Conservation (phyloP, 2,888 invertebrate species). For the Xanthorhoe spadicearia region DNA sequence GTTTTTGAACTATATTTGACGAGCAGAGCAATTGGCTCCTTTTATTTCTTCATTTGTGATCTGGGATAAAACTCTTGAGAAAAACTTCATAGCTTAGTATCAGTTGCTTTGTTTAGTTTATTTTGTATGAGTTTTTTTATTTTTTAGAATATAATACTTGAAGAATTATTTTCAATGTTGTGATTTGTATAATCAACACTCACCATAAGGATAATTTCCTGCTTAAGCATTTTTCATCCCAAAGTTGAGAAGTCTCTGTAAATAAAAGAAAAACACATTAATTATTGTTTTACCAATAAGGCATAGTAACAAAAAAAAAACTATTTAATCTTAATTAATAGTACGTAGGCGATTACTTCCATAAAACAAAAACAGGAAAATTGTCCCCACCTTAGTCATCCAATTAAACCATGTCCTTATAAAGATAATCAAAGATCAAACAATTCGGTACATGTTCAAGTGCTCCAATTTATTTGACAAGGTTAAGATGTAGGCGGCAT, state of each 20-base stretch:
- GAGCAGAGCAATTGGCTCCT: background rate
- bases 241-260: conserved; percentile 55
- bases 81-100: too few relatives aligned
- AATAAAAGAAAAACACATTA: conserved; percentile 36
- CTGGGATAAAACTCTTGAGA: too few relatives aligned
- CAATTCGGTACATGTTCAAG: conserved; percentile 49
- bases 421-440: conserved; percentile 41
- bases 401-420: conserved; percentile 31
- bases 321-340: background rate
- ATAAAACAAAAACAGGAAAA: conserved; percentile 20
- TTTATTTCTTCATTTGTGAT: background rate
- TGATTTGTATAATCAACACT: conserved; percentile 47
- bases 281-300: background rate
- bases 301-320: background rate
- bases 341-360: conserved; percentile 2
- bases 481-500: conserved; percentile 60
- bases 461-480: conserved; percentile 62
- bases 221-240: conserved; percentile 80
- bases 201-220: conserved; percentile 72
- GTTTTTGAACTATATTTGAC: conserved; percentile 14
- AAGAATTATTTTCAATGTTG: too few relatives aligned
- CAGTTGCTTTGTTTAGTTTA: too few relatives aligned
- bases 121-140: too few relatives aligned
- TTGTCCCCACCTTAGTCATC: conserved; percentile 9
- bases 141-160: too few relatives aligned